Conservation (phyloP, 2,888 invertebrate genomes). For the Drosophila nr. perissopoda region DNA sequence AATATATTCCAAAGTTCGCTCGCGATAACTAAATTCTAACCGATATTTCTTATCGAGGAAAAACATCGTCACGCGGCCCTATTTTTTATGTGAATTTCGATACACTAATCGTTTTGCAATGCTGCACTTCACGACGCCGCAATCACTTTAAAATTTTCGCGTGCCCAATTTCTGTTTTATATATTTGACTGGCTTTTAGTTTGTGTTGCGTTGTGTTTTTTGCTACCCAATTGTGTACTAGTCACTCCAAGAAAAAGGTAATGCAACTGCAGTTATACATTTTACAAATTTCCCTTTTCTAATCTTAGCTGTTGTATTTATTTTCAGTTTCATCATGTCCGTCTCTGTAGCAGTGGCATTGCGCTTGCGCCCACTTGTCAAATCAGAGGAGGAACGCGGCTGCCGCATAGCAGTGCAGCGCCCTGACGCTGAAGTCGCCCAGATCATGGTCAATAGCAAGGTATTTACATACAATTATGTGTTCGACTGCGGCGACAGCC, state of each 20-base stretch:
- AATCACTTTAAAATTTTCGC: not conserved
- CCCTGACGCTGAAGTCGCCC: conserved; percentile 87
- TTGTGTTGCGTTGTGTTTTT: not conserved
- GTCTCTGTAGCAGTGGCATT: conserved; percentile 88
- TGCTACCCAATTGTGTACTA: not conserved
- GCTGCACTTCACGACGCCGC: conserved; percentile 6
- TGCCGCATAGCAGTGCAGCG: conserved; percentile 85
- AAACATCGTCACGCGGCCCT: not conserved
- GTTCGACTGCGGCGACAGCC: conserved; percentile 88
- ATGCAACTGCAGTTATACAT: too few species aligned
- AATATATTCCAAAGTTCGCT: too few species aligned
- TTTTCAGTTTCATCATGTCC: not conserved
- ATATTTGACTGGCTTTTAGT: not conserved
- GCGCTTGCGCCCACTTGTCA: conserved; percentile 92
- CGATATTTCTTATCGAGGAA: not conserved
- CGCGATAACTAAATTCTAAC: not conserved
- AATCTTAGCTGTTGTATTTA: conserved; percentile 1
- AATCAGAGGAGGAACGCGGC: conserved; percentile 90
- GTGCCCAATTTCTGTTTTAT: not conserved
- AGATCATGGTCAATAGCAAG: conserved; percentile 88
- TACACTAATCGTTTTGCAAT: not conserved
- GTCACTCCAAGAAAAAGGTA: not conserved
- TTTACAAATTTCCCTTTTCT: not conserved
- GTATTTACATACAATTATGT: conserved; percentile 92
- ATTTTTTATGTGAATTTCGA: not conserved